Base-by-base conservation (phyloP, 2,113 vertebrate species). In the Nasalis larvatus region DNA sequence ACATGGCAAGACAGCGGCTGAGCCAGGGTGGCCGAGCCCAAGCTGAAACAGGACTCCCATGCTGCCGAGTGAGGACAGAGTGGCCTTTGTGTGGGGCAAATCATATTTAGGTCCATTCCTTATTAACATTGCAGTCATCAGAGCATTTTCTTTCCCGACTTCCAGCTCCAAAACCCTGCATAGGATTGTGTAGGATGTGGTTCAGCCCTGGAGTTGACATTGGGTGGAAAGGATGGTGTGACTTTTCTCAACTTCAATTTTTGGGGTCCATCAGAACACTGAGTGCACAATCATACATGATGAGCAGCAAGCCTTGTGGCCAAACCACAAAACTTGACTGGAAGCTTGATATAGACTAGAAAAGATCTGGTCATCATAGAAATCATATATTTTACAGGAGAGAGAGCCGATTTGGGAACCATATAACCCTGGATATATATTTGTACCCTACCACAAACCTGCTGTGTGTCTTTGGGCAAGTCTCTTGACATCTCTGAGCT, bases 1-100 rank as follows among this genome's bases (percentile, higher is more conserved):
- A 73, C 3, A 0, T 73, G 16, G 97, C 96, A 95, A 98, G 98
- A 98, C 98, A 98, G 98, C 84, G 49, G 98, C 98, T 97, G 96
- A 98, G 97, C 98, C 98, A 93, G 94, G 99, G 98, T 99, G 99
- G 99, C 98, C 98, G 35, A 93, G 63, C 95, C 86, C 83, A 16
- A 27, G 95, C 89, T 98, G 98, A 98, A 99, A 98, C 97, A 96
- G 32, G 97, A 99, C 90, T 89, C 98, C 93, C 88, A 32, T 30
- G 97, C 94, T 54, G 90, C 86, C 32, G 20, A 73, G 88, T 0
- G 83, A 93, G 89, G 96, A 98, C 94, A 88, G 96, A 97, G 73
- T 60, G 54, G 87, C 93, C 96, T 98, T 96, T 98, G 98, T 98
- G 97, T 98, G 94, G 89, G 63, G 69, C 94, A 81, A 96, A 94